These are phyloP conservation scores for Paratilapia polleni DNA, from an alignment of 2,113 vertebrate genomes.

Conservation along the genomic window DNA sequence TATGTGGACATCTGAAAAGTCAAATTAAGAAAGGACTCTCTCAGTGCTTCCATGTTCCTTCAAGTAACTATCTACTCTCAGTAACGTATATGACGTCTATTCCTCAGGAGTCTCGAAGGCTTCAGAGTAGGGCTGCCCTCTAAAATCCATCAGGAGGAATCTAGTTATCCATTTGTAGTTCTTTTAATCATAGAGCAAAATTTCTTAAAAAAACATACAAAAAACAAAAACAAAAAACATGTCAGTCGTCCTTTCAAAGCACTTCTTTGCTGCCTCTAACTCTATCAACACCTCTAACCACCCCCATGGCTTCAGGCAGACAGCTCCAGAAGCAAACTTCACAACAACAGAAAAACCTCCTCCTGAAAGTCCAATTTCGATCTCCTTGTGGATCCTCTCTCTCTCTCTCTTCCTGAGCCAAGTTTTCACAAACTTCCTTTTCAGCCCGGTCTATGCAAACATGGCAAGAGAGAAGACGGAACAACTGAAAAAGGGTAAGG, in stretches of 20 bases:
- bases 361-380: conserved; percentile 36
- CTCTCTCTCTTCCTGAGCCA: conserved; percentile 34
- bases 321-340: conserved; percentile 12
- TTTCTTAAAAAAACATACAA: not conserved
- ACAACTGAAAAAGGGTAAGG: conserved; percentile 77
- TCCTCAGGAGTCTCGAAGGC: conserved; percentile 31
- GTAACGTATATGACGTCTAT: conserved; percentile 12
- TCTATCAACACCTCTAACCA: conserved; percentile 25
- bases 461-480: conserved; percentile 58
- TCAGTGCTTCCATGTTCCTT: conserved; percentile 79
- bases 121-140: conserved; percentile 32
- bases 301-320: conserved; percentile 40
- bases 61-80: conserved; percentile 1
- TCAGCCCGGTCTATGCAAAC: conserved; percentile 39
- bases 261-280: conserved; percentile 25
- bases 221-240: not conserved
- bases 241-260: conserved; percentile 36
- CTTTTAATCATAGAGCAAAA: not conserved
- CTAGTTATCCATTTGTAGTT: conserved; percentile 25
- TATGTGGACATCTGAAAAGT: conserved; percentile 94
- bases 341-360: conserved; percentile 29
- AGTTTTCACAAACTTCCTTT: conserved; percentile 54
- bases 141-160: conserved; percentile 60
- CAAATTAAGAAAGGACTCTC: conserved; percentile 84
- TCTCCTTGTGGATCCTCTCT: conserved; percentile 16